Evolutionary conservation across 2,113 vertebrate genomes (phyloP), one percentile per base, ranked within the genome.

Genomic region (Octodon degus): DNA sequence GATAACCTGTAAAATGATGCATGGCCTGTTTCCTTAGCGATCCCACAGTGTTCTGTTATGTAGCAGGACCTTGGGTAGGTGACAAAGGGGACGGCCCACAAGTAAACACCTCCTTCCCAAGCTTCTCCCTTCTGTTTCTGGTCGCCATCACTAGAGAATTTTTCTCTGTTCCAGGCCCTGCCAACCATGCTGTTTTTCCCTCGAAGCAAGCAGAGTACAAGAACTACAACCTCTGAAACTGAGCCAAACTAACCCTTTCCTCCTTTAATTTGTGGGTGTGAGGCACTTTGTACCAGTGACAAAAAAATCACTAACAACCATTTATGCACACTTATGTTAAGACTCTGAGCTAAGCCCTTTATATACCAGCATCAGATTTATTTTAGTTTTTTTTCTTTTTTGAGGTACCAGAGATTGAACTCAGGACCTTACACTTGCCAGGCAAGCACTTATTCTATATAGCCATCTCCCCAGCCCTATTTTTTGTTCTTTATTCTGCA

Each of bases 401-500:
- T 43, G 43, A 43, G 43, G 43, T 43, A 43, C 43, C 43, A 43
- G 43, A 6, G 5, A 43, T 43, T 43, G 43, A 43, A 43, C 43
- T 43, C 43, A 43, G 43, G 43, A 43, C 43, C 43, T 43, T 43
- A 6, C 43, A 5, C 43, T 43, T 43, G 43, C 43, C 43, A 43
- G 43, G 43, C 43, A 43, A 43, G 43, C 43, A 43, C 43, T 43
- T 43, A 43, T 43, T 43, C 43, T 43, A 43, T 43, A 43, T 43
- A 43, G 5, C 43, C 43, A 43, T 43, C 43, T 43, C 43, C 43
- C 43, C 43, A 43, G 3, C 43, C 43, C 43, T 88, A 65, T 81
- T 89, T 92, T 89, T 30, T 94, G 47, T 76, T 13, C 63, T 92
- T 86, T 70, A 81, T 40, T 83, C 53, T 72, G 7, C 14, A 81